A percentile compares a stretch with the other conserved stretches of the same genome.
Evolutionary conservation across 1,140 invertebrate genomes (phyloP).

Genomic region (Aporrectodea caliginosa): DNA sequence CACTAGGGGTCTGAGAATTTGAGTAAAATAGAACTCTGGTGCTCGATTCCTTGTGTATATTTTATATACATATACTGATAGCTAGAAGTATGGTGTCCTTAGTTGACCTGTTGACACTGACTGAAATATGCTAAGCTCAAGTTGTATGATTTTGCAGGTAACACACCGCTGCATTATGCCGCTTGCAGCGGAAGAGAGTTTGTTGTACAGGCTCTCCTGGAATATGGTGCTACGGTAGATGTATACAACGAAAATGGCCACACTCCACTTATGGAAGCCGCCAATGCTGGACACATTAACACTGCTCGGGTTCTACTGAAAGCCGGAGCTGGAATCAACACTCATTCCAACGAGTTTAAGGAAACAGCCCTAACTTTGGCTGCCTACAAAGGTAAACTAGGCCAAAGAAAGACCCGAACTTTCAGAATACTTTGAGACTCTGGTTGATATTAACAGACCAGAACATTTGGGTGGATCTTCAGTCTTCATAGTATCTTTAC

Average conservation of each 20-base stretch:
- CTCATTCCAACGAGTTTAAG: slow-evolving; percentile 69
- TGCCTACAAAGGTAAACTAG: slow-evolving; percentile 66
- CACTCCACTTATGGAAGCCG: slow-evolving; percentile 97
- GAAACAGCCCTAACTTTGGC: slow-evolving; percentile 23
- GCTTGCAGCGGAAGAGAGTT: not conserved
- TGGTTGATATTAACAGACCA: slow-evolving; percentile 97
- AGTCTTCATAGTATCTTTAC: not conserved
- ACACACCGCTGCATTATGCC: slow-evolving; percentile 20
- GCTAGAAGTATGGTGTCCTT: too few relatives aligned
- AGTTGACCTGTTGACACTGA: too few relatives aligned
- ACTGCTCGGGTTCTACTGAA: slow-evolving; percentile 57
- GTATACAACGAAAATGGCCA: slow-evolving; percentile 98
- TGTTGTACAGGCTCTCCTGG: slow-evolving; percentile 4
- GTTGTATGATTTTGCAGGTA: too few relatives aligned
- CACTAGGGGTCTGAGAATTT: too few relatives aligned
- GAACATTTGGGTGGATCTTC: slow-evolving; percentile 62
- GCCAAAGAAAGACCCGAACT: slow-evolving; percentile 85
- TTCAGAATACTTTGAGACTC: slow-evolving; percentile 92
- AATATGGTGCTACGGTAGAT: slow-evolving; percentile 64
- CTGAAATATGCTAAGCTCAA: too few relatives aligned
- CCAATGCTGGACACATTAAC: slow-evolving; percentile 91
- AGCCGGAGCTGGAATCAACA: slow-evolving; percentile 87
- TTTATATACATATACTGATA: too few relatives aligned
- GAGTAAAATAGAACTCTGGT: too few relatives aligned
- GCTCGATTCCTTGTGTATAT: too few relatives aligned